Evolutionary conservation across 1,140 invertebrate genomes (phyloP).

Genomic region (Ganaspis sp.): DNA sequence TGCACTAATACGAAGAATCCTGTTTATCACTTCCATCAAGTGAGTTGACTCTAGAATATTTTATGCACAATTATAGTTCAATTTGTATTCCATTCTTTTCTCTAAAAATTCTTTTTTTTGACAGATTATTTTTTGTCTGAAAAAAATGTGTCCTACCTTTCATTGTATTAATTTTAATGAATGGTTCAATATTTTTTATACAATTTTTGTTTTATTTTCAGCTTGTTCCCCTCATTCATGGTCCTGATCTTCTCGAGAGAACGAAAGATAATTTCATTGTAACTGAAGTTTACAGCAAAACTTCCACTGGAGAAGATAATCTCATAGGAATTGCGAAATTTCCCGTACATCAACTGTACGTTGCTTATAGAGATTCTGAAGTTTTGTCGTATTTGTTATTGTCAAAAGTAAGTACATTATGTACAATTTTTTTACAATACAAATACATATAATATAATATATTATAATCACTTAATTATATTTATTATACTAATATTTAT

Average conservation of each 20-base stretch:
- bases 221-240: conserved; percentile 78
- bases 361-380: conserved; percentile 78
- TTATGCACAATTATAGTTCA: background rate
- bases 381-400: conserved; percentile 76
- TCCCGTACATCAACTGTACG: conserved; percentile 79
- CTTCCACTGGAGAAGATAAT: conserved; percentile 59
- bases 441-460: too few species aligned
- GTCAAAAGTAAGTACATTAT: conserved; percentile 59
- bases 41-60: conserved; percentile 51
- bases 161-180: too few species aligned
- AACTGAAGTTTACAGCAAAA: conserved; percentile 77
- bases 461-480: too few species aligned
- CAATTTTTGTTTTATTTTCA: conserved; percentile 62
- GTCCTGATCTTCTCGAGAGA: conserved; percentile 76
- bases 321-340: conserved; percentile 78
- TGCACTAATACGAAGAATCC: conserved; percentile 72
- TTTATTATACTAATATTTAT: too few species aligned
- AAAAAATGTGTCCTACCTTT: too few species aligned
- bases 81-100: conserved; percentile 36
- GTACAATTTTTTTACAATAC: background rate
- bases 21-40: conserved; percentile 76
- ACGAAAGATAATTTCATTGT: conserved; percentile 78
- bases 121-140: too few species aligned
- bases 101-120: conserved; percentile 32
- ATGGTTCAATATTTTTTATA: too few species aligned